phyloP scores from a whole-genome alignment of 2,888 invertebrate species.

The Pediacus dermestoides region DNA sequence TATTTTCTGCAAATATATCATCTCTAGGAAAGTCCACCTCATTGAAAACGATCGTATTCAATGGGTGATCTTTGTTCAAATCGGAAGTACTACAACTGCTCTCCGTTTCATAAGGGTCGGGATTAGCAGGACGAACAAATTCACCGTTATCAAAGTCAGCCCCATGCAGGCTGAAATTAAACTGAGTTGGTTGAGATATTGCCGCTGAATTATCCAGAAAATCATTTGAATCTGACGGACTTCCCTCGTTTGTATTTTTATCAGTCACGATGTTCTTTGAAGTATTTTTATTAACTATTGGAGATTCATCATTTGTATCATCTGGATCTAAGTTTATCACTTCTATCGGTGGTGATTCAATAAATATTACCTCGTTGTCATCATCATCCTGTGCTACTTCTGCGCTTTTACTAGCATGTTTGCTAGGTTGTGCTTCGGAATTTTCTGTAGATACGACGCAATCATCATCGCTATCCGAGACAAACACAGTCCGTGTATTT shows the following conservation, averaged over 20 bases:
- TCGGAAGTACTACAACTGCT: constrained; percentile 40
- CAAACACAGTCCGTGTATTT: no score
- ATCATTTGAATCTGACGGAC: constrained; percentile 31
- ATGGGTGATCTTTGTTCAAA: constrained; percentile 26
- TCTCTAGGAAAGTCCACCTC: constrained; percentile 41
- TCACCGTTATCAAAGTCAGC: constrained; percentile 35
- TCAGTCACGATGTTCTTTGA: constrained; percentile 20
- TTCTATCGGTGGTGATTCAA: constrained; percentile 36
- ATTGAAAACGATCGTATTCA: constrained; percentile 39
- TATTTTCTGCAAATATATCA: constrained; percentile 37
- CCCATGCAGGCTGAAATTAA: constrained; percentile 41
- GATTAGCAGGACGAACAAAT: constrained; percentile 29
- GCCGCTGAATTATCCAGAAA: constrained; percentile 31
- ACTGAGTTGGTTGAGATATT: constrained; percentile 24
- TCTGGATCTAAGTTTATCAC: constrained; percentile 36
- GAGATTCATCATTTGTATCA: constrained; percentile 15
- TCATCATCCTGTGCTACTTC: constrained; percentile 12
- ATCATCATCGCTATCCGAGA: constrained; percentile 21
- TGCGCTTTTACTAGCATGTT: neutral
- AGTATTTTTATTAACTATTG: constrained; percentile 8
- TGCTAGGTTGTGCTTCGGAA: constrained; percentile 16
- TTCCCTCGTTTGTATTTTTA: constrained; percentile 20
- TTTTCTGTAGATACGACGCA: constrained; percentile 14
- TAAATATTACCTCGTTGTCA: constrained; percentile 35
- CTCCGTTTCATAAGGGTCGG: constrained; percentile 41